Evolutionary conservation across 2,888 invertebrate species (phyloP).

Genomic region (Andrena camellia): DNA sequence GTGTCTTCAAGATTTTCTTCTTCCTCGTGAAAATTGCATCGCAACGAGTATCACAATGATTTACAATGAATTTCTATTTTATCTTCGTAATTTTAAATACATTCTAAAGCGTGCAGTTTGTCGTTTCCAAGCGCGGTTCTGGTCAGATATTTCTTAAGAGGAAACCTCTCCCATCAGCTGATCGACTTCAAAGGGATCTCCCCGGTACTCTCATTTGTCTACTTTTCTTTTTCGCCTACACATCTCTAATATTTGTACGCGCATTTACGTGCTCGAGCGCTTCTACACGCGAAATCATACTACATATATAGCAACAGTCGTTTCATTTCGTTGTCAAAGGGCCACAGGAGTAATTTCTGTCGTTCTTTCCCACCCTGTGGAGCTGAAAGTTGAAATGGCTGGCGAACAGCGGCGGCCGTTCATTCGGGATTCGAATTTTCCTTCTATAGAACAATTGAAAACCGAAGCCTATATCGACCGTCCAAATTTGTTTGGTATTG

Average conservation of each 20-base stretch:
- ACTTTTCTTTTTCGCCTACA: conserved; percentile 19
- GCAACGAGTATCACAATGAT: no score
- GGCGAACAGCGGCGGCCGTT: background rate
- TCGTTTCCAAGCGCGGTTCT: conserved; percentile 13
- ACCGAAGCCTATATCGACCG: background rate
- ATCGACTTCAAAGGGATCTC: conserved; percentile 53
- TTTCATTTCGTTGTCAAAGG: conserved; percentile 18
- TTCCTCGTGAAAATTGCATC: background rate
- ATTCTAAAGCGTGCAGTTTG: background rate
- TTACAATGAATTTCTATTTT: background rate
- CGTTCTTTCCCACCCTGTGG: background rate
- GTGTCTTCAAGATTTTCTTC: no score
- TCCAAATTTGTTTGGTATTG: background rate
- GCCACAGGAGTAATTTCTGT: conserved; percentile 13
- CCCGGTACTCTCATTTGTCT: conserved; percentile 29
- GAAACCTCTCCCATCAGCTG: conserved; percentile 14
- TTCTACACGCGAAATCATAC: conserved; percentile 10
- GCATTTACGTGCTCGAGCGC: conserved; percentile 1
- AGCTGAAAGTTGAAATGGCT: conserved; percentile 7
- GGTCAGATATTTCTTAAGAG: conserved; percentile 42
- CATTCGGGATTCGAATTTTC: conserved; percentile 1
- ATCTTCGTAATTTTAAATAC: background rate
- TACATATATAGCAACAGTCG: conserved; percentile 9
- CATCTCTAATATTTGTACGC: conserved; percentile 9
- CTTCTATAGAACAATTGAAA: background rate